Evolutionary conservation across 2,888 invertebrate species (phyloP).

Genomic region (Argynnis bischoffii): DNA sequence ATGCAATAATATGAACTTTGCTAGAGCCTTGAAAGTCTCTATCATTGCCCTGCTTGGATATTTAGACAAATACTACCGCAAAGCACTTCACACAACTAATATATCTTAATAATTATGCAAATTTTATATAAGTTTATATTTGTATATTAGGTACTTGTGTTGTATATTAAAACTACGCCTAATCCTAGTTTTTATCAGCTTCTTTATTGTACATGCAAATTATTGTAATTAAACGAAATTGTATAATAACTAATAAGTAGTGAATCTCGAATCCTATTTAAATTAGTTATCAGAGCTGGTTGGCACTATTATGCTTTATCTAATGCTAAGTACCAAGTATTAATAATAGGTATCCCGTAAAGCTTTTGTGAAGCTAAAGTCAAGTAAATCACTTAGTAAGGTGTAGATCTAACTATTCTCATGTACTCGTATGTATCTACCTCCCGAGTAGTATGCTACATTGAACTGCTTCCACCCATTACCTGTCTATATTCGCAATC

Average conservation of each 20-base stretch:
- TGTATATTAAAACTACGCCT: too few relatives aligned
- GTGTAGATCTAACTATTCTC: conserved; percentile 32
- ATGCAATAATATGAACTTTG: conserved; percentile 59
- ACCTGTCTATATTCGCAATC: conserved; percentile 33
- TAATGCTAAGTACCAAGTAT: not conserved
- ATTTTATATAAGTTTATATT: conserved; percentile 2
- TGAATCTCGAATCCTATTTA: too few relatives aligned
- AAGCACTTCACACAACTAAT: conserved; percentile 8
- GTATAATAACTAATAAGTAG: too few relatives aligned
- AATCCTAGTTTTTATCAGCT: too few relatives aligned
- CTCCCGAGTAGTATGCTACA: conserved; percentile 23
- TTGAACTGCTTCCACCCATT: conserved; percentile 33
- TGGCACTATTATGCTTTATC: not conserved
- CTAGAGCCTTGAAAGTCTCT: conserved; percentile 42
- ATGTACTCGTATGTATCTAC: conserved; percentile 14
- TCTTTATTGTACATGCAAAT: too few relatives aligned
- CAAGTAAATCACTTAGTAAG: conserved; percentile 37
- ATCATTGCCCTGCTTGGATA: conserved; percentile 30
- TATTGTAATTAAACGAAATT: too few relatives aligned
- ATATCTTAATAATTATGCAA: conserved; percentile 1
- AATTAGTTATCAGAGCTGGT: not conserved
- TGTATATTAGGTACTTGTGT: not conserved
- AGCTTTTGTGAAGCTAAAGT: conserved; percentile 18
- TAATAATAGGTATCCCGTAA: conserved; percentile 12
- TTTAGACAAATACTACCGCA: conserved; percentile 21